Conservation (phyloP, 2,113 vertebrate species). For the Aphyosemion australe region DNA sequence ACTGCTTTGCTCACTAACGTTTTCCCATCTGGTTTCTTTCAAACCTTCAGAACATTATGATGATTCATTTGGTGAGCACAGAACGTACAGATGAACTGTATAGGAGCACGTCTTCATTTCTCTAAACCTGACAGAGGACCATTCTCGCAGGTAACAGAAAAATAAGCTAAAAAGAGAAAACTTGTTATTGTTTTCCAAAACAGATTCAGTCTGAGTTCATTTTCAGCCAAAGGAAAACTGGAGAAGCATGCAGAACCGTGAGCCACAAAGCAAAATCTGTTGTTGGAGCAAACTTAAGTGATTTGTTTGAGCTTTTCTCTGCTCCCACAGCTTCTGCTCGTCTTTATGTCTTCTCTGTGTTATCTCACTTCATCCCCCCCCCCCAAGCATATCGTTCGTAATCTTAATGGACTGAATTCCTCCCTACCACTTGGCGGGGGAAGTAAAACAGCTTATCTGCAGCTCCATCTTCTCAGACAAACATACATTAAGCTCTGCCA, state of each 20-base stretch:
- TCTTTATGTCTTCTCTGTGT: constrained; percentile 21
- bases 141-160: not conserved
- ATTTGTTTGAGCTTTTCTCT: constrained; percentile 34
- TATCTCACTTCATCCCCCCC: constrained; percentile 33
- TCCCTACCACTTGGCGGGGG: constrained; percentile 27
- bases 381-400: constrained; percentile 20
- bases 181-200: too few species aligned
- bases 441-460: constrained; percentile 26
- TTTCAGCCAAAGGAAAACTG: too few species aligned
- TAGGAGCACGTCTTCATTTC: not conserved
- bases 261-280: not conserved
- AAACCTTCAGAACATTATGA: not conserved
- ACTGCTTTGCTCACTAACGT: not conserved
- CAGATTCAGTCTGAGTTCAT: too few species aligned
- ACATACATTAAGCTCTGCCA: constrained; percentile 13
- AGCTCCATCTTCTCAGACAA: constrained; percentile 15
- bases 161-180: too few species aligned
- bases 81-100: constrained; percentile 4
- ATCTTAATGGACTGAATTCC: constrained; percentile 45
- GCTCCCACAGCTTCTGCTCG: constrained; percentile 7
- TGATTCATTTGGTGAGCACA: not conserved
- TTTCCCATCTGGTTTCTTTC: constrained; percentile 5
- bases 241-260: not conserved
- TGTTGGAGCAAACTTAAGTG: constrained; percentile 2
- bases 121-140: not conserved